Percentiles rank a stretch among this genome's conserved stretches.
phyloP scores from a whole-genome alignment of 2,888 invertebrate genomes.

The Syrphus vitripennis region DNA sequence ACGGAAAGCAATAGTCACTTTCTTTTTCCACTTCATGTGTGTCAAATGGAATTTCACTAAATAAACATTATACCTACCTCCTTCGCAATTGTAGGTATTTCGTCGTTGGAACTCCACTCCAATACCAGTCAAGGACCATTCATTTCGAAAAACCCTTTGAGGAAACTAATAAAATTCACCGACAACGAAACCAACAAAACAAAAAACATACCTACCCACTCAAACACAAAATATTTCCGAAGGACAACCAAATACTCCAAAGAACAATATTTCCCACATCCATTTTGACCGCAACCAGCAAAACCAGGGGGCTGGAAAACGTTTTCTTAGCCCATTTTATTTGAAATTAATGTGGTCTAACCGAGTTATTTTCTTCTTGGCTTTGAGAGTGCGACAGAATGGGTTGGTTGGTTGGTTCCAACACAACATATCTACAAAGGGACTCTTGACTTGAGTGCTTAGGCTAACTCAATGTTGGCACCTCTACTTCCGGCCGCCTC shows the following conservation, averaged over 20 bases:
- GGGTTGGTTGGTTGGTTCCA: neutral
- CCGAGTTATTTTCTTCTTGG: slow-evolving; percentile 55
- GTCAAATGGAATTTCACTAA: slow-evolving; percentile 55
- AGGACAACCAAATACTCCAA: slow-evolving; percentile 32
- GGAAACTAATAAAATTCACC: slow-evolving; percentile 51
- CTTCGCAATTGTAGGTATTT: neutral
- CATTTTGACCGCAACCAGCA: slow-evolving; percentile 57
- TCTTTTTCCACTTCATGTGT: slow-evolving; percentile 44
- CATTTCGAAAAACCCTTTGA: slow-evolving; percentile 38
- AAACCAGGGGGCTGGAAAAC: slow-evolving; percentile 15
- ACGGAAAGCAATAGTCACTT: slow-evolving; percentile 26
- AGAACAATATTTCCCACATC: slow-evolving; percentile 62
- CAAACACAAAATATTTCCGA: slow-evolving; percentile 12
- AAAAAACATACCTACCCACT: neutral
- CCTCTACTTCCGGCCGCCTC: neutral
- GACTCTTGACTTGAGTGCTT: neutral
- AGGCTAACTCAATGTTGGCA: neutral
- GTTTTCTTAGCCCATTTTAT: slow-evolving; percentile 50
- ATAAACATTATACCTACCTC: slow-evolving; percentile 21
- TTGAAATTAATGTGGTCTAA: slow-evolving; percentile 67
- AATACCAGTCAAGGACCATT: slow-evolving; percentile 31
- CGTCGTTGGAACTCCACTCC: neutral
- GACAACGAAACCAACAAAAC: slow-evolving; percentile 10
- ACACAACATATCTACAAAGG: neutral
- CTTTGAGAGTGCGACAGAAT: slow-evolving; percentile 32